Conservation (phyloP, 2,888 invertebrate species). For the Arge pagana region DNA sequence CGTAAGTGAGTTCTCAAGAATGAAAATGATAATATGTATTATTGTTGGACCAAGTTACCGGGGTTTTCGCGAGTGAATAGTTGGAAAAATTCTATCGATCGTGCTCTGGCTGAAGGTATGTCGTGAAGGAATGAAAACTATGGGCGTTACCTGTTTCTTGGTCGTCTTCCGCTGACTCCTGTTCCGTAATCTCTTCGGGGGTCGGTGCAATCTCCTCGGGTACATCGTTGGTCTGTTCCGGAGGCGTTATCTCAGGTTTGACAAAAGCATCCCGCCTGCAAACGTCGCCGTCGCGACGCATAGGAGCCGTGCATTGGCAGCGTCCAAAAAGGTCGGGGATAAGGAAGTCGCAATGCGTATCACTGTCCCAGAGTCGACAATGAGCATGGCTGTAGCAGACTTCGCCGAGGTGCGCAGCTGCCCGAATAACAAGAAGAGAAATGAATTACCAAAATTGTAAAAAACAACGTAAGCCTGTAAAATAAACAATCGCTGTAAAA, state of each 20-base stretch:
- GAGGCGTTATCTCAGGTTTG: conserved; percentile 41
- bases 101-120: too few relatives aligned
- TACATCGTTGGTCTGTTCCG: conserved; percentile 22
- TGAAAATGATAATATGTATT: too few relatives aligned
- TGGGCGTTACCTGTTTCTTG: conserved; percentile 12
- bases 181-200: conserved; percentile 23
- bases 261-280: conserved; percentile 60
- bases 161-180: conserved; percentile 7
- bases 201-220: conserved; percentile 6
- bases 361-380: conserved; percentile 81
- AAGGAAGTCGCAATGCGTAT: conserved; percentile 86
- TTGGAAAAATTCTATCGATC: too few relatives aligned
- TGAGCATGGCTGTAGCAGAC: conserved; percentile 90
- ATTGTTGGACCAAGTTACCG: too few relatives aligned
- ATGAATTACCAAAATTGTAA: neutral
- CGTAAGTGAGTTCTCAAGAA: too few relatives aligned
- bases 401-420: conserved; percentile 84
- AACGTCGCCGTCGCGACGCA: conserved; percentile 53
- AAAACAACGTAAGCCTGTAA: conserved; percentile 9
- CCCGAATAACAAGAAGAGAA: too few relatives aligned
- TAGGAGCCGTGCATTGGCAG: conserved; percentile 71
- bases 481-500: neutral
- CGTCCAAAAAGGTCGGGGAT: conserved; percentile 88
- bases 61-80: too few relatives aligned
- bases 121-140: too few relatives aligned